Base-by-base conservation (phyloP, 2,888 invertebrate genomes). In the Tachina fera region DNA sequence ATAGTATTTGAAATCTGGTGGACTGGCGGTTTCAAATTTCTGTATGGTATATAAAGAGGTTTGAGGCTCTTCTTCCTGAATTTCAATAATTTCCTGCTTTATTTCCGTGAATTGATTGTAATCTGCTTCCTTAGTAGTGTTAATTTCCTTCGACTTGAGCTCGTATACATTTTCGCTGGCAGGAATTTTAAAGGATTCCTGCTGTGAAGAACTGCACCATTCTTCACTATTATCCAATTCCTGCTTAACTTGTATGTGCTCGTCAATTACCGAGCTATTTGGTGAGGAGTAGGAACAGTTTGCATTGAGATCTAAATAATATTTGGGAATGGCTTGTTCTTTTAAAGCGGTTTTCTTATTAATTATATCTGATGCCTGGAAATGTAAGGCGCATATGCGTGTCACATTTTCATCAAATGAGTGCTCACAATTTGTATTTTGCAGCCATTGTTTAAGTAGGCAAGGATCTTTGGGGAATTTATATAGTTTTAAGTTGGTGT, bases 361-460 rank as follows among this genome's bases (percentile, higher is more conserved):
- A 8, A 47, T n/a, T 13, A 88, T 61, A 43, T 78, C 87, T 5
- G 49, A 63, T 1, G 10, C 4, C 1, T 78, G 60, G 43, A 88
- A 88, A 74, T 87, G 88, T 31, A 83, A 58, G 11, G 74, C 83
- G 58, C 87, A 88, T 5, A 88, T 83, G 14, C 84, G 83, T 31
- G 83, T 63, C 10, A 74, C 47, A 31, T 67, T 72, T 47, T 13
- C 60, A 5, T 79, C 19, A 51, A 68, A 81, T 19, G n/a, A 43
- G 9, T 71, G 31, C 16, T 76, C 60, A 72, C 75, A 75, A 9
- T 83, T 58, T 8, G 65, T 71, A 61, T 84, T 81, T 9, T 81
- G 61, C 1, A 88, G 31, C 89, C 89, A 89, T 67, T 86, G 87
- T 10, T 77, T 61, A 1, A 81, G 79, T 19, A 80, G 31, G 9